phyloP scores from a whole-genome alignment of 2,797 vertebrate species.

The Bufotes viridis region DNA sequence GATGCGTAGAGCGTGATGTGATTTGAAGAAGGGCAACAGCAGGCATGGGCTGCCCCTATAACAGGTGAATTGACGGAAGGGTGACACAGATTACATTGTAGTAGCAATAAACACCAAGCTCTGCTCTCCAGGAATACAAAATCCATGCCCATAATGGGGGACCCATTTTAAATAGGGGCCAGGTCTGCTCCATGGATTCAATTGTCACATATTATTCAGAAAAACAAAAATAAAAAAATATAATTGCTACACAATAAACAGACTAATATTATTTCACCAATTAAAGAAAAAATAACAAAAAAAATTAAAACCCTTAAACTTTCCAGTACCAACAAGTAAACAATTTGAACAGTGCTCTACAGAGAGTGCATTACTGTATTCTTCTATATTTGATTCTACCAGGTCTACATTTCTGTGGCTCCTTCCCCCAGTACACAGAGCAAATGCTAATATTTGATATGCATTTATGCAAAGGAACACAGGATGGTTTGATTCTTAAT shows the following conservation, averaged over 20 bases:
- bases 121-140: not conserved
- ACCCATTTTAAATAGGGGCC: too few species aligned
- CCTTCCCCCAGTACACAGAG: conserved; percentile 24
- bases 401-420: conserved; percentile 55
- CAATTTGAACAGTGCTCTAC: not conserved
- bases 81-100: not conserved
- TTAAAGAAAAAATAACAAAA: not conserved
- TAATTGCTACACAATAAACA: too few species aligned
- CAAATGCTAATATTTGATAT: conserved; percentile 58
- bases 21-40: too few species aligned
- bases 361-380: conserved; percentile 13
- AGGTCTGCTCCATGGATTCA: not conserved
- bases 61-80: too few species aligned
- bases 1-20: too few species aligned
- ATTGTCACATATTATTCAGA: not conserved
- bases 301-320: not conserved
- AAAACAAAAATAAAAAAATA: not conserved
- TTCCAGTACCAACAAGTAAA: not conserved
- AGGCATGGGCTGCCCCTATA: too few species aligned
- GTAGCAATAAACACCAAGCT: not conserved
- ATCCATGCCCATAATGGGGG: too few species aligned
- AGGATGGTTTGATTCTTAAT: conserved; percentile 56
- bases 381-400: conserved; percentile 17
- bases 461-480: conserved; percentile 56
- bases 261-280: not conserved